Evolutionary conservation across 2,113 vertebrate genomes (phyloP), one percentile per base, ranked within the genome.

Genomic region (Notiomystis cincta): DNA sequence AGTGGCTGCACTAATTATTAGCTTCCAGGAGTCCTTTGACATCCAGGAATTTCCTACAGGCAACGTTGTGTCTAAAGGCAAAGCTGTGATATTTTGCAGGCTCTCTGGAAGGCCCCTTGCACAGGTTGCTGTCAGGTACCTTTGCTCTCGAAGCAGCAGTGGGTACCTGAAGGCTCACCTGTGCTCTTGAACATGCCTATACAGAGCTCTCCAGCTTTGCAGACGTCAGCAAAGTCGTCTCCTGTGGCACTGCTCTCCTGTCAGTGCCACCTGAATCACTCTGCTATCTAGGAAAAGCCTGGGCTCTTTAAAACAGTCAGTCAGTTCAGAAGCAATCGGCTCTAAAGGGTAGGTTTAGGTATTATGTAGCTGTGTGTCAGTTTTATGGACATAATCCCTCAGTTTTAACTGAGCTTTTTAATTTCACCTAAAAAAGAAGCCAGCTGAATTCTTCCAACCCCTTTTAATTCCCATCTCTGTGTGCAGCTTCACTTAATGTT

Each of bases 401-500:
- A 62, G 69, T 94, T 96, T 93, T 82, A 93, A 93, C 83, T 40
- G 56, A 37, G 85, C 56, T 92, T 93, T 95, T 79, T 69, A 93
- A 91, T 95, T 94, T 93, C 81, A 61, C 66, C 50, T 81, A 45
- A 77, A 78, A 90, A 70, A 91, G 35, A 87, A 82, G 60, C 38
- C 38, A 81, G 15, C 25, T 37, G 44, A 83, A 75, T 94, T 89
- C 82, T 88, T 83, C 56, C 56, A 95, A n/a, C n/a, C 45, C 60
- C 24, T 57, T 92, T 86, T 93, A 90, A 91, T 94, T 92, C 71
- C 82, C 71, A 62, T 86, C 75, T 86, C 58, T 88, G 38, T 88
- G 82, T 95, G 86, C 50, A 95, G 78, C 76, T 97, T 96, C 79
- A 92, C 87, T 97, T 97, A 79, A 64, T 42, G 83, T 93, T 97